Percentiles rank a stretch among this genome's conserved stretches.
Evolutionary conservation across 1,140 invertebrate genomes (phyloP).

Genomic region (Drosophila pandora): DNA sequence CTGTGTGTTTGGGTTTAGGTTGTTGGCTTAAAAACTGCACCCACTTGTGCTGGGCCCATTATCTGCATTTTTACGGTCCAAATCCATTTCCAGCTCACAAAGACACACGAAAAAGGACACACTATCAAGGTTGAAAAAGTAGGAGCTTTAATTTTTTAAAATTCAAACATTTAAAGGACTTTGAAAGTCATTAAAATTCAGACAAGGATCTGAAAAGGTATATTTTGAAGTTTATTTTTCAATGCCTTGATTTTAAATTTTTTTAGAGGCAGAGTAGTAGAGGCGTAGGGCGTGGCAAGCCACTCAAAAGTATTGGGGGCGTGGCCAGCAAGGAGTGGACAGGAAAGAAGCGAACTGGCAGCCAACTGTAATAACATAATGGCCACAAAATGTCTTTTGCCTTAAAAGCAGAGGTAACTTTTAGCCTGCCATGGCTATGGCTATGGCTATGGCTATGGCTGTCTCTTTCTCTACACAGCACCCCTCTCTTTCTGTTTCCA

Average conservation of each 20-base stretch:
- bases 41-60: slow-evolving; percentile 50
- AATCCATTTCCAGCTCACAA: slow-evolving; percentile 65
- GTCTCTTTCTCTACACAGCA: not conserved
- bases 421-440: not conserved
- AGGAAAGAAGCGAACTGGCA: slow-evolving; percentile 3
- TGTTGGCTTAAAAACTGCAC: slow-evolving; percentile 33
- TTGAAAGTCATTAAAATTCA: not conserved
- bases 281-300: no score
- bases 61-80: slow-evolving; percentile 80
- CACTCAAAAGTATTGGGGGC: no score
- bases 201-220: no score
- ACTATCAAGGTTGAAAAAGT: not conserved
- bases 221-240: no score
- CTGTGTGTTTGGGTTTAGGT: not conserved
- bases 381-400: slow-evolving; percentile 54
- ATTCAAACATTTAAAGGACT: not conserved
- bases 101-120: not conserved
- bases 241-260: not conserved
- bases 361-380: slow-evolving; percentile 78
- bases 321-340: no score
- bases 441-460: slow-evolving; percentile 2
- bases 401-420: slow-evolving; percentile 70
- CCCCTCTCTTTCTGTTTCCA: not conserved
- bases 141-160: not conserved
- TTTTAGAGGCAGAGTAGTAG: not conserved